Base-by-base conservation (phyloP, 1,140 invertebrate species). In the Gryllus bimaculatus region DNA sequence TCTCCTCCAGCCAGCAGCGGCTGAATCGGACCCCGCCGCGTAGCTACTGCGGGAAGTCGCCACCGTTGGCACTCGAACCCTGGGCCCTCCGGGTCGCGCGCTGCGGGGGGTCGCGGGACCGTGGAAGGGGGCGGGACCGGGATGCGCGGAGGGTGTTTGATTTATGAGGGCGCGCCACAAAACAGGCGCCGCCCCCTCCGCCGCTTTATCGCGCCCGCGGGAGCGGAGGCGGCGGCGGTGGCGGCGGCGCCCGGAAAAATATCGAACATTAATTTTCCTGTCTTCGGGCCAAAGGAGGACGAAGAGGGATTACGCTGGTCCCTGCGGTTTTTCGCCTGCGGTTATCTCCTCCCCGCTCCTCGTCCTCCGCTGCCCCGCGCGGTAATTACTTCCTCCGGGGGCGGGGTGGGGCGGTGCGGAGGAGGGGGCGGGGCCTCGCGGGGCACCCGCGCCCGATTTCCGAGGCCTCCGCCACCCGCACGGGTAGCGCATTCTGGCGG, bases 241-340 rank as follows among this genome's bases (percentile, higher is more conserved):
- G 49, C 49, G 54, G 54, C 54, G 54, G 54, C 54, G 54, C 54
- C 54, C 54, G 54, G 54, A 66, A 66, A 66, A 66, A 66, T 66
- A 66, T 66, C 54, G 54, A 66, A 66, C 54, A 66, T 66, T 66
- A 66, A 66, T 66, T 66, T 66, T 66, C 54, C 54, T 66, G 54
- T 66, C 54, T 66, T 66, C 54, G 54, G 54, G 54, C 54, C 54
- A 66, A 66, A 66, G 54, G 54, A 66, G 54, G 54, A 66, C 54
- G 54, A 66, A 66, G 54, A 66, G 54, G 54, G 54, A 66, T 66
- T 66, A 66, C 10, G 54, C 54, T 1, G 54, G 54, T 10, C 54
- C 54, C 54, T 18, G 54, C 54, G 54, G 54, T 66, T 66, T 66
- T 66, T 66, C 54, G 54, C 54, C 54, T 66, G 54, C 3, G 54